Base-by-base conservation (phyloP, 2,797 vertebrate species). In the Peromyscus melanophrys region DNA sequence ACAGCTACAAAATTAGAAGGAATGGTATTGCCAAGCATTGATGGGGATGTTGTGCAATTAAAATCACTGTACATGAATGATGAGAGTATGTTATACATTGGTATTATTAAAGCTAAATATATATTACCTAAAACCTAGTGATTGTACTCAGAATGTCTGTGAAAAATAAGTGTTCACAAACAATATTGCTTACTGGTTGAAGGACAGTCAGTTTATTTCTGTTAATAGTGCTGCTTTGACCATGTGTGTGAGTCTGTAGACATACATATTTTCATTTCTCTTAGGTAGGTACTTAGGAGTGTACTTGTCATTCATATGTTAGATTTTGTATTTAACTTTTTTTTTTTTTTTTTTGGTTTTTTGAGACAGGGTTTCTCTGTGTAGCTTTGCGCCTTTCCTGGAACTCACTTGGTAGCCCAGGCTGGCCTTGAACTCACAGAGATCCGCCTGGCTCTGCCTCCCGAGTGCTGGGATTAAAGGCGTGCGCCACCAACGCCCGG, bases 301-400 rank as follows among this genome's bases (percentile, higher is more conserved):
- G 6, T 40, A 88, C 83, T 71, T 84, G 31, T 81, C 90, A 12
- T 40, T 75, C 91, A 76, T 76, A 57, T 55, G 69, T 43, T 80
- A 95, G 57, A 71, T 75, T 46, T 90, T 96, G 29, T 69, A n/a
- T 95, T 94, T 80, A 87, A 94, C n/a, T 80, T 95, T 87, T 85
- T 84, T n/a, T n/a, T n/a, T n/a, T n/a, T n/a, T n/a, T n/a, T n/a
- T n/a, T n/a, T n/a, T n/a, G n/a, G n/a, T n/a, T n/a, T n/a, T n/a
- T n/a, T n/a, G n/a, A n/a, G n/a, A n/a, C n/a, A n/a, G n/a, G n/a
- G n/a, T n/a, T n/a, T n/a, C n/a, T n/a, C n/a, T n/a, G n/a, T n/a
- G n/a, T n/a, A n/a, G n/a, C n/a, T n/a, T n/a, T n/a, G n/a, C n/a
- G n/a, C n/a, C n/a, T n/a, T n/a, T n/a, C n/a, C n/a, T n/a, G n/a